Evolutionary conservation across 1,140 invertebrate species (phyloP), one percentile per base, ranked within the genome.

Genomic region (Patella vulgata): DNA sequence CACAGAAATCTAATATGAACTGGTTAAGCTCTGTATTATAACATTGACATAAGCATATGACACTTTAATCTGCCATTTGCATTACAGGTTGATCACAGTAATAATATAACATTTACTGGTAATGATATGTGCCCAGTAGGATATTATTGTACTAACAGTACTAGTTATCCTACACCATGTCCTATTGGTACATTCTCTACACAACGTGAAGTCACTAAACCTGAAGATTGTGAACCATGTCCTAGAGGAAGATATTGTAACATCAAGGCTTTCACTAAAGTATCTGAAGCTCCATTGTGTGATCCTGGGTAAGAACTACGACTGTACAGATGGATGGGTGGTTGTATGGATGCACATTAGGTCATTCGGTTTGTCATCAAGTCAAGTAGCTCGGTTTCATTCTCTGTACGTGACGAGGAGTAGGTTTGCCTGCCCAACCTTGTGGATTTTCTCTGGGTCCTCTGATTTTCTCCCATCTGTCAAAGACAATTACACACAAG

Each of bases 191-290:
- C 79, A 9, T 82, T 76, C 68, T 81, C 77, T 25, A 69, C 60
- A 14, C 60, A 65, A 21, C 48, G 50, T 30, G 61, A 70, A 42
- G 72, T 82, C 2, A 68, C 65, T 5, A 36, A 40, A 12, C 70
- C 62, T 23, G 60, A 43, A 11, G 77, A 71, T n/a, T 82, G 80
- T 67, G 69, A 75, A 40, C 69, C 65, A 3, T 81, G 78, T 60
- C 72, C 67, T 40, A 67, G 62, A 44, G 81, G 78, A 91, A 85
- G 42, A 90, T 92, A 60, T 86, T 87, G 54, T 87, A 89, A 76
- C 63, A 61, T 71, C 9, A 63, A 66, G 40, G 78, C 79, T 42
- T 80, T 73, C 42, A 71, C 73, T 17, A 74, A 69, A 30, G 60
- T 65, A 11, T 69, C 70, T 3, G 58, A 66, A 12, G 75, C 79